Evolutionary conservation across 2,113 vertebrate genomes (phyloP).

Genomic region (Talpa occidentalis): DNA sequence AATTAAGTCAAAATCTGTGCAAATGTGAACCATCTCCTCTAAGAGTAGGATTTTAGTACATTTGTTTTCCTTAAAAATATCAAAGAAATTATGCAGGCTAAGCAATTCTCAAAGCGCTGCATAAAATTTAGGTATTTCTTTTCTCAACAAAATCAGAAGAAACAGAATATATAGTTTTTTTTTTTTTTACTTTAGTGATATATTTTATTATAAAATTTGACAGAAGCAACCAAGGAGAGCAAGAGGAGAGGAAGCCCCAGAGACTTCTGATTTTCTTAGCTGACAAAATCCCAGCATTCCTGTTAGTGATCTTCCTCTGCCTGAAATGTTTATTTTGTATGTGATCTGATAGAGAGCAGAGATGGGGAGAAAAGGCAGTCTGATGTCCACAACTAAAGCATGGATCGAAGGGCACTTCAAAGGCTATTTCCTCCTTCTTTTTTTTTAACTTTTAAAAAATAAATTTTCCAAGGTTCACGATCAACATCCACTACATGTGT

Average conservation of each 20-base stretch:
- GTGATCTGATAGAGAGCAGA: constrained; percentile 18
- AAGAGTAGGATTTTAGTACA: neutral
- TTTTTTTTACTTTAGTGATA: neutral
- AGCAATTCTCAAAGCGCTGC: neutral
- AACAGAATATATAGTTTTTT: neutral
- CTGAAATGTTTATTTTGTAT: constrained; percentile 35
- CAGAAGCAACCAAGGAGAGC: constrained; percentile 26
- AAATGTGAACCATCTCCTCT: neutral
- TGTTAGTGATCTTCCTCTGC: constrained; percentile 19
- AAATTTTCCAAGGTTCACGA: constrained; percentile 7
- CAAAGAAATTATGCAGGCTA: neutral
- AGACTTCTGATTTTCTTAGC: constrained; percentile 49
- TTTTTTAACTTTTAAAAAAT: constrained; percentile 30
- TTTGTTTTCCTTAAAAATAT: constrained; percentile 50
- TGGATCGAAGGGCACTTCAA: constrained; percentile 21
- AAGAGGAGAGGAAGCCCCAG: neutral
- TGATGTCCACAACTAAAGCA: neutral
- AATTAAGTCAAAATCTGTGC: constrained; percentile 29
- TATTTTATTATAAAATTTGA: constrained; percentile 19
- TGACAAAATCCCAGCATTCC: neutral
- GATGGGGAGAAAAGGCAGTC: neutral
- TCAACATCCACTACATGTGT: neutral
- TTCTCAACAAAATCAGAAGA: neutral
- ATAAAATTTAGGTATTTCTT: constrained; percentile 24
- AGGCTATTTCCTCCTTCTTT: constrained; percentile 23